Percentiles rank a stretch among this genome's conserved stretches.
Conservation (phyloP, 2,888 invertebrate genomes). For the Arenicola marina region DNA sequence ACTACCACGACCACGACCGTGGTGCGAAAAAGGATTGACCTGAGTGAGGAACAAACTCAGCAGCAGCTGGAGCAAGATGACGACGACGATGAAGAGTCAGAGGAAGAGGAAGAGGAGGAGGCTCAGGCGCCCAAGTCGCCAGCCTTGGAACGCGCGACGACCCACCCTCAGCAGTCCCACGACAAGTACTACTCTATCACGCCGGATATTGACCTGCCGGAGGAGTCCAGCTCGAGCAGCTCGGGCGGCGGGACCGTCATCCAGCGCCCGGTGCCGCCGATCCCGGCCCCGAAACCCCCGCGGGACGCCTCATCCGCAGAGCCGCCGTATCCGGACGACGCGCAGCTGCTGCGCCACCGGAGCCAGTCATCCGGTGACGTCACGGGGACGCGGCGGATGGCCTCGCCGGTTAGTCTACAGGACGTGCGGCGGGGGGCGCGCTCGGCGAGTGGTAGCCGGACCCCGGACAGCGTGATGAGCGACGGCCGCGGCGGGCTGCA, state of each 20-base stretch:
- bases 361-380: neutral
- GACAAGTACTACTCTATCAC: slow-evolving; percentile 21
- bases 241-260: too few relatives aligned
- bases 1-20: neutral
- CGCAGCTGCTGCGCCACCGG: too few relatives aligned
- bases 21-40: neutral
- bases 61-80: slow-evolving; percentile 13
- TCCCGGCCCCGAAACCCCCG: slow-evolving; percentile 4
- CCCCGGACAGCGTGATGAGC: slow-evolving; percentile 20
- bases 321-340: too few relatives aligned
- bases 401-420: neutral
- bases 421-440: neutral
- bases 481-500: slow-evolving; percentile 18
- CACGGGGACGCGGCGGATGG: neutral
- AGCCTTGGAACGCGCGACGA: neutral
- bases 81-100: slow-evolving; percentile 13
- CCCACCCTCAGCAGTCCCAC: slow-evolving; percentile 13
- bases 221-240: slow-evolving; percentile 3
- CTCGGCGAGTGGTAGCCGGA: neutral
- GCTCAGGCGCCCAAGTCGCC: neutral
- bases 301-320: too few relatives aligned
- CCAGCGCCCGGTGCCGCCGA: neutral
- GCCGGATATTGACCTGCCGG: neutral
- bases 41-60: slow-evolving; percentile 16
- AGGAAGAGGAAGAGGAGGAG: slow-evolving; percentile 9